Conservation (phyloP, 2,113 vertebrate genomes). For the Merops nubicus region DNA sequence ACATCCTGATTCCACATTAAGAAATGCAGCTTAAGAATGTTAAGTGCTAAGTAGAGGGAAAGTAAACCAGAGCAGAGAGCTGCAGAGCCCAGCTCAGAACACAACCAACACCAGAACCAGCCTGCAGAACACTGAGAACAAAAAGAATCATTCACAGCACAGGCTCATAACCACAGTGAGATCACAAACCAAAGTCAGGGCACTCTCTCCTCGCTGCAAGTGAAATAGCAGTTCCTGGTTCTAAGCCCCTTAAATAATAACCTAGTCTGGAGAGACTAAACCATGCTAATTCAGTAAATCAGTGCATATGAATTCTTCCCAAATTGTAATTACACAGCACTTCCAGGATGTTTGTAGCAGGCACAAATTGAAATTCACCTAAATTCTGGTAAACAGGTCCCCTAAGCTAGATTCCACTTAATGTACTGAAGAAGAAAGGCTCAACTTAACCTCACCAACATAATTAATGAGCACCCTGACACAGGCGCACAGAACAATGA, state of each 20-base stretch:
- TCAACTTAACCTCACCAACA: conserved; percentile 46
- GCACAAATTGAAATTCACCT: neutral
- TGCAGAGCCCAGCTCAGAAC: neutral
- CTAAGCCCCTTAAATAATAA: neutral
- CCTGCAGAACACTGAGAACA: too few species aligned
- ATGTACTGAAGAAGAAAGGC: conserved; percentile 20
- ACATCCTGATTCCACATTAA: neutral
- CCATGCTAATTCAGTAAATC: neutral
- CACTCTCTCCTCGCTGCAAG: neutral
- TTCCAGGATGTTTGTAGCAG: neutral
- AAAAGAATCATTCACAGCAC: too few species aligned
- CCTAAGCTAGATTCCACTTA: neutral
- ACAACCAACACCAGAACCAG: neutral
- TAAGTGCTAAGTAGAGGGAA: neutral
- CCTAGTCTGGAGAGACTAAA: neutral
- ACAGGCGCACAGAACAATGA: conserved; percentile 48
- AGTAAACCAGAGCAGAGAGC: neutral
- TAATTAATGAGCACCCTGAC: conserved; percentile 79
- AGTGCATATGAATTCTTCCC: neutral
- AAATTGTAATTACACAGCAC: neutral
- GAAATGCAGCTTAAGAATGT: neutral
- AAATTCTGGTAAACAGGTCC: conserved; percentile 20
- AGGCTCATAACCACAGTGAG: neutral
- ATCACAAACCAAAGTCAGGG: neutral
- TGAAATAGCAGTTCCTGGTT: neutral